These are phyloP conservation scores for Parazoanthus darwini DNA, from an alignment of 92 coral and sea anemone species.

Conservation along the genomic window DNA sequence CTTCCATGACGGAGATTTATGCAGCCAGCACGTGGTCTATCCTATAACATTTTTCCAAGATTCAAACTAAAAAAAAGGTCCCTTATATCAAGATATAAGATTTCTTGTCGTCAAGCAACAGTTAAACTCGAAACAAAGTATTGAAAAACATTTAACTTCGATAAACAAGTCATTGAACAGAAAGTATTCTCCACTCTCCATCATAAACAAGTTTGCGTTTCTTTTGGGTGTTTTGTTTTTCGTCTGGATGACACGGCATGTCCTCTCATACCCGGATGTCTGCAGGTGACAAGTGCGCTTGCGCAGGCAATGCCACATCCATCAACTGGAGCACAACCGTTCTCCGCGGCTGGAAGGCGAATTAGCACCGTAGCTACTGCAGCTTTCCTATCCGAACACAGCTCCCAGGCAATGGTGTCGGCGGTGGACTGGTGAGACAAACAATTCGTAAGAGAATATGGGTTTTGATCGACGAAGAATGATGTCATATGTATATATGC, in stretches of 20 bases:
- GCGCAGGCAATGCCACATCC: slow-evolving; percentile 32
- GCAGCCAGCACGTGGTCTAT: too few species aligned
- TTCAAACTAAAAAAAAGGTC: too few species aligned
- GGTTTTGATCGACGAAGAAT: too few species aligned
- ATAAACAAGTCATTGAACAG: too few species aligned
- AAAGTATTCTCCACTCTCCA: background rate
- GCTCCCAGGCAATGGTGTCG: slow-evolving; percentile 28
- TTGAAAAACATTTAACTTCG: too few species aligned
- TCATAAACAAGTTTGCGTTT: slow-evolving; percentile 34
- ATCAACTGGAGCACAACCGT: slow-evolving; percentile 32
- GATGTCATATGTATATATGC: too few species aligned
- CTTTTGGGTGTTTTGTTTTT: background rate
- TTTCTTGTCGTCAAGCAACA: too few species aligned
- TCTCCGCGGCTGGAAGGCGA: slow-evolving; percentile 12
- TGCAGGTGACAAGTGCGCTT: slow-evolving; percentile 29
- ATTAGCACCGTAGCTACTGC: slow-evolving; percentile 27
- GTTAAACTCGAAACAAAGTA: too few species aligned
- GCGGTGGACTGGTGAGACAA: slow-evolving; percentile 1
- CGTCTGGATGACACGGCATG: background rate
- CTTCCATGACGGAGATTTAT: too few species aligned
- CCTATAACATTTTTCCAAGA: too few species aligned
- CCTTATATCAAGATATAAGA: too few species aligned
- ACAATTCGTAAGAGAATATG: background rate
- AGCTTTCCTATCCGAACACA: slow-evolving; percentile 9
- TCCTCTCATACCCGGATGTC: background rate